phyloP scores from a whole-genome alignment of 2,797 vertebrate genomes.

The Syngnathus rostellatus region DNA sequence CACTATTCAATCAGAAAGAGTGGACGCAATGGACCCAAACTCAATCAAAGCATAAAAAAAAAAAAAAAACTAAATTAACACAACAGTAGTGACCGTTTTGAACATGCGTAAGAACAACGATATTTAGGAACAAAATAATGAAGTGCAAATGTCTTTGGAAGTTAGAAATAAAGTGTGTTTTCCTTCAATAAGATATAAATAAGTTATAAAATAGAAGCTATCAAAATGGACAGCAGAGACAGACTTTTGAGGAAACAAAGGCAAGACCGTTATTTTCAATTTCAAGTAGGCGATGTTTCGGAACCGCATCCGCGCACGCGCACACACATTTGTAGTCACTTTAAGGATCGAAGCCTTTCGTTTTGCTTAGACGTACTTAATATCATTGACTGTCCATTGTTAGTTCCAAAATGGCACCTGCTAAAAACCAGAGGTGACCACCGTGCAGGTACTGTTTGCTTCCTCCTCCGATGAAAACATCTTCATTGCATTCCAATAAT shows the following conservation, averaged over 20 bases:
- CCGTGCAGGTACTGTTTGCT: neutral
- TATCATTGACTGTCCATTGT: conserved; percentile 11
- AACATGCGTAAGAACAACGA: conserved; percentile 32
- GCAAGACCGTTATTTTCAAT: conserved; percentile 69
- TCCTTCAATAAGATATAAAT: conserved; percentile 74
- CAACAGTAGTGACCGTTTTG: conserved; percentile 53
- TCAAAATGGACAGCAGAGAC: conserved; percentile 57
- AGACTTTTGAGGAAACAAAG: conserved; percentile 68
- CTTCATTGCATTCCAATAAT: conserved; percentile 15
- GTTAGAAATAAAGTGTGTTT: conserved; percentile 80
- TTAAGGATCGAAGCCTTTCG: conserved; percentile 26
- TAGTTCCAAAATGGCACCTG: conserved; percentile 19
- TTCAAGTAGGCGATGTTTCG: conserved; percentile 83
- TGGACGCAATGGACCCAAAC: conserved; percentile 69
- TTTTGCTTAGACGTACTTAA: conserved; percentile 15
- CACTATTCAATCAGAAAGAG: conserved; percentile 60
- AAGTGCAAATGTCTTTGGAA: conserved; percentile 99
- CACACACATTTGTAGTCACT: conserved; percentile 30
- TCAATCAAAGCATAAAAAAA: neutral
- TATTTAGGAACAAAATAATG: conserved; percentile 59
- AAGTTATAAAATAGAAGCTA: conserved; percentile 73
- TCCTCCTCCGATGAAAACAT: conserved; percentile 19
- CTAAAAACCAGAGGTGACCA: conserved; percentile 37
- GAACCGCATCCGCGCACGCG: conserved; percentile 30
- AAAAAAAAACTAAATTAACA: neutral